Evolutionary conservation across 2,113 vertebrate genomes (phyloP), one percentile per base, ranked within the genome.

Genomic region (Columba livia): DNA sequence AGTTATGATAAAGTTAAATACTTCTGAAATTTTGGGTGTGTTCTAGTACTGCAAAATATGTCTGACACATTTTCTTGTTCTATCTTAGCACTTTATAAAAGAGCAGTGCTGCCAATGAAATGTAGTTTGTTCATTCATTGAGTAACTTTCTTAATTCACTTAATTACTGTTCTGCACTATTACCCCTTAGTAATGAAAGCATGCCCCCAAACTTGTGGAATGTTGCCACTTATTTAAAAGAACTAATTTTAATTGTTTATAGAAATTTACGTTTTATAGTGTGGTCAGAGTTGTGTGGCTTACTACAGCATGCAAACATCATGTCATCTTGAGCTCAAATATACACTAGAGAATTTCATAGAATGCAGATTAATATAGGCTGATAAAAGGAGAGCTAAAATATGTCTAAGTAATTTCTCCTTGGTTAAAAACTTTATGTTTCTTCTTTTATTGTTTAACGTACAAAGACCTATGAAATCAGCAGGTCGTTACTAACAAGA

Each of bases 351-450:
- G 79, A 79, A 85, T 67, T 50, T 74, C 79, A 66, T 66, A 77
- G 11, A 20, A 54, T 61, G 40, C 18, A 44, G 17, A 79, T 90
- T 90, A 91, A 83, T 83, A 32, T 62, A 85, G 24, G 7, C 18
- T 92, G 56, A 69, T 89, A 81, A 65, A 89, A 93, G 85, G 82
- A 66, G 65, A 90, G 54, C 53, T 54, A 42, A 94, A 92, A 75
- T 85, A 23, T 8, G 4, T 57, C 5, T 60, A 72, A 78, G 32
- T 72, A 65, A 80, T 89, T 90, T 70, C 19, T 71, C 24, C 15
- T 20, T 61, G 11, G 2, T 88, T 72, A 71, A 91, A 90, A 42
- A 26, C 3, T 1, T 42, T 58, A 53, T 93, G 19, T 71, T 56
- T 56, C 20, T 92, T 83, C 47, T 85, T 89, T 64, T 82, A 44